These are phyloP conservation scores for Sebastes vulpes DNA, from an alignment of 2,797 vertebrate species.

Conservation along the genomic window DNA sequence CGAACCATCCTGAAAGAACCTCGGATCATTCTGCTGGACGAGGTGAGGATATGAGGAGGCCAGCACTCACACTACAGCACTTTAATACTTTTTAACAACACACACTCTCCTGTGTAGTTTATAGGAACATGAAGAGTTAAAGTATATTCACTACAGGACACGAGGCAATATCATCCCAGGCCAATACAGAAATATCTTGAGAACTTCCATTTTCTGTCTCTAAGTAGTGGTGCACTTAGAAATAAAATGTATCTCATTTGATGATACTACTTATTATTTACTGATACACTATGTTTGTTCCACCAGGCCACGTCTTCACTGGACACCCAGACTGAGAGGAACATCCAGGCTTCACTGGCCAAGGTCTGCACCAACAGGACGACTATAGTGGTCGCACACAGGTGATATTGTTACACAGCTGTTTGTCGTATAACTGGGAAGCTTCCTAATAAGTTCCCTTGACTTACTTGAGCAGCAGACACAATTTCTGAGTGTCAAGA, in stretches of 20 bases:
- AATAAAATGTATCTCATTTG: background rate
- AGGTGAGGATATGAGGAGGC: conserved; percentile 35
- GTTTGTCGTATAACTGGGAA: background rate
- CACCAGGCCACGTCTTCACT: conserved; percentile 91
- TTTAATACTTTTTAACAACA: background rate
- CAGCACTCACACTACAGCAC: background rate
- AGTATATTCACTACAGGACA: background rate
- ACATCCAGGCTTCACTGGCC: conserved; percentile 92
- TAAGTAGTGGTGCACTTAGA: background rate
- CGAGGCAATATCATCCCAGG: background rate
- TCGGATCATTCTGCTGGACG: conserved; percentile 76
- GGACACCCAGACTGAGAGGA: conserved; percentile 92
- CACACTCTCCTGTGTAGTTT: background rate
- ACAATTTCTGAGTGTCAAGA: background rate
- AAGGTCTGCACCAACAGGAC: conserved; percentile 90
- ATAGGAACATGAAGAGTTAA: background rate
- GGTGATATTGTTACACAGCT: conserved; percentile 75
- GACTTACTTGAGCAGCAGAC: background rate
- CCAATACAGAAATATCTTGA: background rate
- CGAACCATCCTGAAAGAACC: conserved; percentile 92
- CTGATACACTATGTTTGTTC: background rate
- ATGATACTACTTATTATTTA: background rate
- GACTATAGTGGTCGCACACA: conserved; percentile 92
- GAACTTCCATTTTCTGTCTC: background rate
- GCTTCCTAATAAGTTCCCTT: background rate